These are phyloP conservation scores for Drosophila eohydei DNA, from an alignment of 2,888 invertebrate genomes.

Conservation along the genomic window DNA sequence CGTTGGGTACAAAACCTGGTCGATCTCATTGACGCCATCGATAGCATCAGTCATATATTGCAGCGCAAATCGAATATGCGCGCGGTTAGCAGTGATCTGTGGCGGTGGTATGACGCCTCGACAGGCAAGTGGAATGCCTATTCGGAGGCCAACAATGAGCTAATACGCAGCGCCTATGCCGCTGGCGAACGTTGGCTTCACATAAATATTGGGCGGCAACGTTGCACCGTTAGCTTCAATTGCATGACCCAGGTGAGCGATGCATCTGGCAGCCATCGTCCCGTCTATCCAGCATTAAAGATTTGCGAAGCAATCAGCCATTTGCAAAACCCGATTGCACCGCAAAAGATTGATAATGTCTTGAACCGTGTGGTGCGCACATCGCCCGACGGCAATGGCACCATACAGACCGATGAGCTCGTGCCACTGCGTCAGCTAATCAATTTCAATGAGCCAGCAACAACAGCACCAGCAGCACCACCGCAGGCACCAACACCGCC, in stretches of 20 bases:
- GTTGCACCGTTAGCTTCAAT: constrained; percentile 91
- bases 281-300: constrained; percentile 89
- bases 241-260: constrained; percentile 94
- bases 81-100: constrained; percentile 87
- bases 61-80: constrained; percentile 89
- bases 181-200: constrained; percentile 89
- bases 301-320: constrained; percentile 73
- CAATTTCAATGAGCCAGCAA: constrained; percentile 48
- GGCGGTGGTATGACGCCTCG: constrained; percentile 95
- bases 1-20: constrained; percentile 92
- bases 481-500: not conserved
- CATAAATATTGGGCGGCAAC: constrained; percentile 90
- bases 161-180: constrained; percentile 92
- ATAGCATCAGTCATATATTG: constrained; percentile 90
- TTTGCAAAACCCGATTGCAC: constrained; percentile 44
- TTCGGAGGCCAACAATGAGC: constrained; percentile 89
- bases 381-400: constrained; percentile 46
- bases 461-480: not conserved
- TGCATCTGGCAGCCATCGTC: constrained; percentile 92
- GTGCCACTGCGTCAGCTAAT: constrained; percentile 62
- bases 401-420: constrained; percentile 61
- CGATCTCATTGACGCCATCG: constrained; percentile 90
- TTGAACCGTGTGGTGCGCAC: constrained; percentile 63
- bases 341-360: constrained; percentile 61
- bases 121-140: constrained; percentile 92